These are phyloP conservation scores for Entomyzon cyanotis DNA, from an alignment of 2,113 vertebrate species.

Conservation along the genomic window DNA sequence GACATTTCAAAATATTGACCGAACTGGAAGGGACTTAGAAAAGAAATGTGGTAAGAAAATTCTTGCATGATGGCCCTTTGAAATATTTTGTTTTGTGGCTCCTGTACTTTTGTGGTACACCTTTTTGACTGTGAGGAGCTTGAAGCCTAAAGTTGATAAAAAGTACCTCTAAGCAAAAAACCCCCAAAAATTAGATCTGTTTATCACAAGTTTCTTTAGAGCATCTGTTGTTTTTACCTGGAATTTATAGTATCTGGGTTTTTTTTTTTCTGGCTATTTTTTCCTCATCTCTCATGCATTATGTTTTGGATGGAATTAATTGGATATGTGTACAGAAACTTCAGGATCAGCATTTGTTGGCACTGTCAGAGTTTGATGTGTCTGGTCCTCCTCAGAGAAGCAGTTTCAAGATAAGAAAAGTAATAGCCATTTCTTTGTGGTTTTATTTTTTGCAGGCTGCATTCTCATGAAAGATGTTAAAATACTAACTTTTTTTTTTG, in stretches of 20 bases:
- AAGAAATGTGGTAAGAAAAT: background rate
- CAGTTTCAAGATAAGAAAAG: background rate
- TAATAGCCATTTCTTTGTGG: background rate
- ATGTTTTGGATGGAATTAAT: background rate
- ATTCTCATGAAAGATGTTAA: background rate
- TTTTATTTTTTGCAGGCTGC: background rate
- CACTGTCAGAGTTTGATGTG: background rate
- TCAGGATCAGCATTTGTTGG: background rate
- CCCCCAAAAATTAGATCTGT: background rate
- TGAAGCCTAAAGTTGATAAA: background rate
- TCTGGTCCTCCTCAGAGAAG: background rate
- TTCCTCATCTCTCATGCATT: background rate
- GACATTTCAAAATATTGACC: background rate
- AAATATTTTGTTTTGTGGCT: background rate
- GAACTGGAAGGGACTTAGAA: background rate
- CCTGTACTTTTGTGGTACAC: background rate
- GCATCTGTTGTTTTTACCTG: background rate
- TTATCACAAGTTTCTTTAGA: background rate
- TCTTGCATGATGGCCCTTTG: background rate
- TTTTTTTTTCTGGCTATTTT: background rate
- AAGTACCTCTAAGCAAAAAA: background rate
- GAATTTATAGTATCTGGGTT: background rate
- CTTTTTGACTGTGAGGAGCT: background rate
- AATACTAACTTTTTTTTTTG: background rate
- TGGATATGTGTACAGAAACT: background rate